A percentile compares a stretch with the other conserved stretches of the same genome.
phyloP scores from a whole-genome alignment of 2,888 invertebrate genomes.

The Poecilus cupreus region DNA sequence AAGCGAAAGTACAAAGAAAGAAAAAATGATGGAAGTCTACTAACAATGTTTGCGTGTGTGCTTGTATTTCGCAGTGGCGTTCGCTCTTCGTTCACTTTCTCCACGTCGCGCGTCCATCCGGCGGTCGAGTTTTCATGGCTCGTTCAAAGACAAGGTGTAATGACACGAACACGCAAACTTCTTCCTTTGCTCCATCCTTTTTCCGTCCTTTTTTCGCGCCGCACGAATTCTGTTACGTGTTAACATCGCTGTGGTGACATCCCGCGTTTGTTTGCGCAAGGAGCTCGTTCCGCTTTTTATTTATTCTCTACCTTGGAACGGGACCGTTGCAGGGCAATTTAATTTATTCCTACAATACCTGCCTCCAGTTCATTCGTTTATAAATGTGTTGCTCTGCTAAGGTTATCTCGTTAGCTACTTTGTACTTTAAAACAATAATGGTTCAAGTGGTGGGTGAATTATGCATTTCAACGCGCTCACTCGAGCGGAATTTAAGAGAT shows the following conservation, averaged over 20 bases:
- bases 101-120: slow-evolving; percentile 9
- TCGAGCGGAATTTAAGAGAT: slow-evolving; percentile 35
- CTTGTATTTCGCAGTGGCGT: neutral
- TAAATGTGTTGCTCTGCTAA: neutral
- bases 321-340: slow-evolving; percentile 27
- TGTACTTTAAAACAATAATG: slow-evolving; percentile 33
- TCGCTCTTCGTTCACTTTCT: neutral
- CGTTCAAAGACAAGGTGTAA: slow-evolving; percentile 23
- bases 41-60: neutral
- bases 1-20: neutral
- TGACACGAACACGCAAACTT: slow-evolving; percentile 44
- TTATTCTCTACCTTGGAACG: neutral
- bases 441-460: slow-evolving; percentile 23
- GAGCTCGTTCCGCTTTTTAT: slow-evolving; percentile 33
- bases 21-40: neutral
- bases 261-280: slow-evolving; percentile 2
- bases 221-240: slow-evolving; percentile 27
- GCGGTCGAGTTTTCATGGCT: slow-evolving; percentile 1
- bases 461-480: slow-evolving; percentile 24
- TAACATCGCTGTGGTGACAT: slow-evolving; percentile 21
- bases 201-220: neutral
- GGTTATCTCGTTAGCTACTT: slow-evolving; percentile 40
- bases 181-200: neutral
- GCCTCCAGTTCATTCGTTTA: slow-evolving; percentile 25
- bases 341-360: slow-evolving; percentile 47